Evolutionary conservation across 2,888 invertebrate species (phyloP).

Genomic region (Anarsia innoxiella): DNA sequence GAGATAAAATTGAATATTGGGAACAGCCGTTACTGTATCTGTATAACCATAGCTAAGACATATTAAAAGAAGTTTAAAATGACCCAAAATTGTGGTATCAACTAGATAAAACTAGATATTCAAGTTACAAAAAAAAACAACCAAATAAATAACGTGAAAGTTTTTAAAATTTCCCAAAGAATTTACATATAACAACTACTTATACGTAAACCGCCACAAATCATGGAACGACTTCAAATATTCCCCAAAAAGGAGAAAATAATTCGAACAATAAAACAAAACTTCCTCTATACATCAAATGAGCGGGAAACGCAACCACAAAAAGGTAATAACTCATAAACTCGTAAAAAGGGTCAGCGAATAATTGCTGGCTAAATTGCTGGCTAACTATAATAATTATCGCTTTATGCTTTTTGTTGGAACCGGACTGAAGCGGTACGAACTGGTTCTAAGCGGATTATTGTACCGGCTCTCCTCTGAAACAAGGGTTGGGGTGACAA

Average conservation of each 20-base stretch:
- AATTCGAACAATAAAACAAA: conserved; percentile 12
- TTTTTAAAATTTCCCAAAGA: too few species aligned
- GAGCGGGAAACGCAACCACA: conserved; percentile 13
- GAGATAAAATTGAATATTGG: too few species aligned
- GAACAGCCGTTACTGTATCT: too few species aligned
- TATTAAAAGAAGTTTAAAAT: too few species aligned
- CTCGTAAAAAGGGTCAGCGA: conserved; percentile 32
- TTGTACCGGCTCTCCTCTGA: conserved; percentile 32
- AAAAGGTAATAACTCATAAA: conserved; percentile 22
- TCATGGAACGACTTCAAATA: too few species aligned
- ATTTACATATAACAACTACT: background rate
- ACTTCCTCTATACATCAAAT: conserved; percentile 7
- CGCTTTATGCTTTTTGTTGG: conserved; percentile 38
- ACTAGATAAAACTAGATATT: too few species aligned
- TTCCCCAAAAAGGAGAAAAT: background rate
- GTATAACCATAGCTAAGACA: too few species aligned
- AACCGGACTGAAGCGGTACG: conserved; percentile 13
- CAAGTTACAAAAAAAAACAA: too few species aligned
- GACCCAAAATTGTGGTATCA: too few species aligned
- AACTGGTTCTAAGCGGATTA: conserved; percentile 35
- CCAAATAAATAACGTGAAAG: too few species aligned
- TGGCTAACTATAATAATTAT: conserved; percentile 39
- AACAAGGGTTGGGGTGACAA: conserved; percentile 23
- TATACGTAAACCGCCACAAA: background rate
- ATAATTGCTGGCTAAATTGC: conserved; percentile 28